These are phyloP conservation scores for Machimus atricapillus DNA, from an alignment of 2,888 invertebrate genomes.

Conservation along the genomic window DNA sequence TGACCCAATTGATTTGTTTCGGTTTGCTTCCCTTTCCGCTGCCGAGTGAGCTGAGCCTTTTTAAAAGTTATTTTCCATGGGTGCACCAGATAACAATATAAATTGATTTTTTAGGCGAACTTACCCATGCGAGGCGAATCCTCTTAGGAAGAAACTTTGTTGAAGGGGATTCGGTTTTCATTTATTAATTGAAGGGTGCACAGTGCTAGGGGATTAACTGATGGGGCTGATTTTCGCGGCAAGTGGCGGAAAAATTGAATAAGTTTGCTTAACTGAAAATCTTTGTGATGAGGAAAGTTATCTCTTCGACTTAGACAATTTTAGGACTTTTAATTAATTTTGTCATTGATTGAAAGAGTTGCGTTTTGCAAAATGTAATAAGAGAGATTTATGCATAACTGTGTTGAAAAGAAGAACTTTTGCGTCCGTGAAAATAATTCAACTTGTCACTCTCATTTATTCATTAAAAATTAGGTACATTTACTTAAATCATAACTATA, in stretches of 20 bases:
- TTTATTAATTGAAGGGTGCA: conserved; percentile 17
- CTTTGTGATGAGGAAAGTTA: not conserved
- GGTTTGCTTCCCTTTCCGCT: conserved; percentile 11
- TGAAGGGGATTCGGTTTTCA: not conserved
- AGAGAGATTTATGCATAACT: not conserved
- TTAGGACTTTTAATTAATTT: not conserved
- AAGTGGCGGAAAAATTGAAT: not conserved
- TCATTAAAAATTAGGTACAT: not conserved
- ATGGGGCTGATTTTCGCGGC: not conserved
- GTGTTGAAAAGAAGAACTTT: not conserved
- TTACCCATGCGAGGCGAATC: conserved; percentile 42
- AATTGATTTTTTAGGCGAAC: conserved; percentile 40
- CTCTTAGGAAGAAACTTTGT: conserved; percentile 22
- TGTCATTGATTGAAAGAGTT: not conserved
- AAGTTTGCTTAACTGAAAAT: not conserved
- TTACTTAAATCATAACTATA: no score
- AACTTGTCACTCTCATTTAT: not conserved
- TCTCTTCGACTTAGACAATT: not conserved
- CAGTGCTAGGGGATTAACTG: not conserved
- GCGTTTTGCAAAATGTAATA: not conserved
- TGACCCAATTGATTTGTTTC: conserved; percentile 33
- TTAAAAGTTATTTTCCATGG: conserved; percentile 26
- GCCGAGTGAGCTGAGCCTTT: not conserved
- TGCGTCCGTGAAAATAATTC: not conserved
- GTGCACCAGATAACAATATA: conserved; percentile 36